A percentile compares a stretch with the other conserved stretches of the same genome.
phyloP scores from a whole-genome alignment of 2,888 invertebrate species.

The Exocentrus adspersus region DNA sequence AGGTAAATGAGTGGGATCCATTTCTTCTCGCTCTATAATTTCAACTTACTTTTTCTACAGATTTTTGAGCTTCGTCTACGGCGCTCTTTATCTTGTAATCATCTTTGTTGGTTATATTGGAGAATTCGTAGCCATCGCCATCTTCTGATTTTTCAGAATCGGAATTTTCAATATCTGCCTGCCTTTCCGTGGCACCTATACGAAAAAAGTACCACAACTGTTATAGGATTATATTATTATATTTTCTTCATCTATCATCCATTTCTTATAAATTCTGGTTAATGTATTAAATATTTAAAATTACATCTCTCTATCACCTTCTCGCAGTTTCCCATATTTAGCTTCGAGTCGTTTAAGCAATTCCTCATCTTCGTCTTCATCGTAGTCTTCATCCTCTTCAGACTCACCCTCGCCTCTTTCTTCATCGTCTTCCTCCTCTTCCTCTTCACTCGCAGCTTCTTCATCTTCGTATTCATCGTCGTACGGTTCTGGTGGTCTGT shows the following conservation, averaged over 20 bases:
- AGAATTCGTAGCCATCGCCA: slow-evolving; percentile 61
- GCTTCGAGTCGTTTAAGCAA: slow-evolving; percentile 76
- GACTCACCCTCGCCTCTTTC: too few species aligned
- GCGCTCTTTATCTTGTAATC: slow-evolving; percentile 65
- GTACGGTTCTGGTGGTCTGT: slow-evolving; percentile 45
- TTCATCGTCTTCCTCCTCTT: slow-evolving; percentile 62
- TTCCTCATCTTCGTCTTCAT: slow-evolving; percentile 76
- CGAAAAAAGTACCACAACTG: not conserved
- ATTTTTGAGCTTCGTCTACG: slow-evolving; percentile 59
- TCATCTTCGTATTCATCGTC: slow-evolving; percentile 63
- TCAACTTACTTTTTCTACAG: slow-evolving; percentile 57
- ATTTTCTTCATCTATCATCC: too few species aligned
- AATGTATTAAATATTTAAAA: not conserved
- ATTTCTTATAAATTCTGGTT: slow-evolving; percentile 23
- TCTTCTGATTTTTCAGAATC: slow-evolving; percentile 55
- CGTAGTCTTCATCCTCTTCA: slow-evolving; percentile 61
- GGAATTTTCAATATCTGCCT: slow-evolving; percentile 26
- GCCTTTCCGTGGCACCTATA: slow-evolving; percentile 6
- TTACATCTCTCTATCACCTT: slow-evolving; percentile 38
- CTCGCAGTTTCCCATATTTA: slow-evolving; percentile 76
- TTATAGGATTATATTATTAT: too few species aligned
- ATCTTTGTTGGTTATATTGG: slow-evolving; percentile 68
- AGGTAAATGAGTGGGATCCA: too few species aligned
- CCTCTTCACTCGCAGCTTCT: slow-evolving; percentile 60
- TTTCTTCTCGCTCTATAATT: too few species aligned